phyloP scores from a whole-genome alignment of 2,113 vertebrate genomes.

The Prolemur simus region DNA sequence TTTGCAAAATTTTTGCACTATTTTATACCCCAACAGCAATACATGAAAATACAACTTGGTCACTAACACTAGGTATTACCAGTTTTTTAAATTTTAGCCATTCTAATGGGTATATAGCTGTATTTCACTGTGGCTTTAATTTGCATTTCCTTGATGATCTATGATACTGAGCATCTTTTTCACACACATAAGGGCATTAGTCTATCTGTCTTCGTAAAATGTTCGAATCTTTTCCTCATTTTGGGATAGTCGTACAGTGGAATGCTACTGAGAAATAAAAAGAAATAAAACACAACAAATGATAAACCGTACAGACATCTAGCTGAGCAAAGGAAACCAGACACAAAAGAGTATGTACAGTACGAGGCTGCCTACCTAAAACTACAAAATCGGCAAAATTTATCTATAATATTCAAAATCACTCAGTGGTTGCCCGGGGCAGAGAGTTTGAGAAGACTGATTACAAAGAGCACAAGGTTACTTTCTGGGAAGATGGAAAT shows the following conservation, averaged over 20 bases:
- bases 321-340: slow-evolving; percentile 5
- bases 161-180: not conserved
- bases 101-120: not conserved
- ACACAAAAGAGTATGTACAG: not conserved
- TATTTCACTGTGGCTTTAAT: not conserved
- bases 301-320: not conserved
- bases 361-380: not conserved
- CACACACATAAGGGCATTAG: not conserved
- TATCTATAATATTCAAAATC: not conserved
- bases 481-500: not conserved
- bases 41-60: not conserved
- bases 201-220: slow-evolving; percentile 1
- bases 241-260: not conserved
- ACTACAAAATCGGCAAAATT: not conserved
- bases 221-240: not conserved
- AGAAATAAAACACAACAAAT: not conserved
- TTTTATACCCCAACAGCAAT: not conserved
- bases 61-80: not conserved
- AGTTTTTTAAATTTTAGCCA: not conserved
- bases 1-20: not conserved
- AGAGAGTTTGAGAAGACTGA: not conserved
- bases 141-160: not conserved
- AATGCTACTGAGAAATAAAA: slow-evolving; percentile 19
- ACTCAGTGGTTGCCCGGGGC: not conserved
- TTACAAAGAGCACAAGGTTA: not conserved